These are phyloP conservation scores for Dendronephthya gigantea DNA, from an alignment of 64 coral and sea anemone species.

Conservation along the genomic window DNA sequence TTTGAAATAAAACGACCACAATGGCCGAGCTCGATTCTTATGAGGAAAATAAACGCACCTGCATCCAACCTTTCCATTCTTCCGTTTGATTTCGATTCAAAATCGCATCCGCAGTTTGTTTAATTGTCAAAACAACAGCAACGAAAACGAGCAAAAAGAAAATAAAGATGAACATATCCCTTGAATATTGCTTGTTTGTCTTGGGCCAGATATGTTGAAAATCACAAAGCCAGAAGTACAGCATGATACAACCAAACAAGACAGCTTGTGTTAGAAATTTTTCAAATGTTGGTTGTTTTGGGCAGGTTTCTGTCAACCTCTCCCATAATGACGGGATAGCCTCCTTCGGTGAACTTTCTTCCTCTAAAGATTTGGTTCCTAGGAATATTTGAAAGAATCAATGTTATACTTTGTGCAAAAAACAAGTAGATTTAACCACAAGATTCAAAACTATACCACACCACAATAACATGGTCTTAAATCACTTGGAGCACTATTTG, in stretches of 20 bases:
- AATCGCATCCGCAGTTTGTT: conserved; percentile 72
- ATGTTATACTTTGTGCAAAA: background rate
- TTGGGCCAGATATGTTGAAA: conserved; percentile 96
- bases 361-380: background rate
- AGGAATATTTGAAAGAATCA: background rate
- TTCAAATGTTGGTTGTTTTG: conserved; percentile 72
- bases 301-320: conserved; percentile 51
- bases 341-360: conserved; percentile 13
- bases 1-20: background rate
- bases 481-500: background rate
- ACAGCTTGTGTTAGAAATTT: conserved; percentile 73
- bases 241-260: conserved; percentile 77
- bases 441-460: too few relatives aligned
- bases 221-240: conserved; percentile 93
- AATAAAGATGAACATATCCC: conserved; percentile 71
- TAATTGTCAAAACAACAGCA: conserved; percentile 57
- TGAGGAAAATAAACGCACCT: conserved; percentile 43
- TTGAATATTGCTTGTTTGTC: conserved; percentile 85
- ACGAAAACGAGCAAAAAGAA: conserved; percentile 69
- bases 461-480: too few relatives aligned
- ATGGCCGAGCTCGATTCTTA: background rate
- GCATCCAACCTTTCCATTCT: conserved; percentile 99
- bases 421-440: too few relatives aligned
- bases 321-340: conserved; percentile 37
- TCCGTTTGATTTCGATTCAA: conserved; percentile 92